Base-by-base conservation (phyloP, 1,140 invertebrate genomes). In the Ostrea edulis region DNA sequence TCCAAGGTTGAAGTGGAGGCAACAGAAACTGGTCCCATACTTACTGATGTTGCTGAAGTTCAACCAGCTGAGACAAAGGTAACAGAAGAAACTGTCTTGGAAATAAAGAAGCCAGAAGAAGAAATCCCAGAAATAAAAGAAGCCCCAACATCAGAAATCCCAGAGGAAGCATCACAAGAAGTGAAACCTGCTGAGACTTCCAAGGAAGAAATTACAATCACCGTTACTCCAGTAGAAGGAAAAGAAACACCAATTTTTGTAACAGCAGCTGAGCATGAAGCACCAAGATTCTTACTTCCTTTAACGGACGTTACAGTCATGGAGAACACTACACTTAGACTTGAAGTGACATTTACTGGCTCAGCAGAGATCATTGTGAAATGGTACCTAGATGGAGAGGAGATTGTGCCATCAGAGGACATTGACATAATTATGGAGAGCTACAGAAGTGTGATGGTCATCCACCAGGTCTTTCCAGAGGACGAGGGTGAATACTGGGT, bases 401-500 rank as follows among this genome's bases (percentile, higher is more conserved):
- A 92, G 58, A 88, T 95, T 51, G 86, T 87, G 29, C 90, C 92
- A 81, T 91, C 92, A 35, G 92, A 93, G 52, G 94, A 93, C 68
- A 92, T 94, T 77, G 89, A 93, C 44, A 91, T 95, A 44, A 91
- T 91, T 8, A 91, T 92, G 68, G 90, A 93, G 29, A 86, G 93
- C 52, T 89, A 91, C 25, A 90, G 86, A 35, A 93, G 93, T 68
- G 87, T 91, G 25, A 88, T 95, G 51, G 90, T 90, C n/a, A 92
- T 95, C n/a, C 82, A 87, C 12, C 92, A 95, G 54, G 93, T 94
- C 8, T 93, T 94, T 68, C 88, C 92, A 9, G 93, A 94, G 87
- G 94, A 95, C 89, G 92, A 93, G 89, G 95, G 94, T 25, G 92
- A 93, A 87, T 95, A 95, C 87, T 92, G 91, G 84, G 90, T 95